Evolutionary conservation across 2,113 vertebrate genomes (phyloP), one percentile per base, ranked within the genome.

Genomic region (Mugil cephalus): DNA sequence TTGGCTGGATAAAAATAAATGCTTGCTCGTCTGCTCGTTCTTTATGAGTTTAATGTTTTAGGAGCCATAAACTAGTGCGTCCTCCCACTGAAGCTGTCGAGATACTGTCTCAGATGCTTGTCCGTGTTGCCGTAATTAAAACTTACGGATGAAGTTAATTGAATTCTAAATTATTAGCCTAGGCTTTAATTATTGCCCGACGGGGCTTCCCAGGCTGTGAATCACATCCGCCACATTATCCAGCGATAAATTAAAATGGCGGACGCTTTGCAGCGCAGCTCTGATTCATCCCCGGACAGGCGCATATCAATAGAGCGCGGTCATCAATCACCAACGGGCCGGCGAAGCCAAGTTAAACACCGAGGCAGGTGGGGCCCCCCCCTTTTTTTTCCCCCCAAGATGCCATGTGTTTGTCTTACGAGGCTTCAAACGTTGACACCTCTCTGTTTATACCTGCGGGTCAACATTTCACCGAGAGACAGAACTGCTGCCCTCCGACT

Each of bases 401-500:
- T 85, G 84, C 79, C 70, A 76, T 80, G 71, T 88, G 85, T 84
- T 86, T 86, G 69, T 85, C 79, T 86, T 74, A 42, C 38, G 54
- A 66, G 17, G 7, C 79, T 91, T 87, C 83, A 89, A 89, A 90
- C 24, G 8, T 82, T 87, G 80, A 79, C 87, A 89, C 74, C 6
- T 46, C 19, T 70, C 77, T 59, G 87, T 87, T 87, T 82, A 78
- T 91, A 87, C 78, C 82, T 80, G 82, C 56, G 13, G 87, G 88
- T 90, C 89, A 87, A 85, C 82, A 52, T 78, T 17, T 53, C 70
- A 83, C 73, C 35, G 53, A 81, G 80, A 77, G 53, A 42, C 79
- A 78, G 73, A 84, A 53, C 53, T 1, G n/a, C 51, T 24, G 65
- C 51, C 35, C 77, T 51, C 18, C 19, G 30, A 51, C 79, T 69